These are phyloP conservation scores for Acanthosepion pharaonis DNA, from an alignment of 2,888 invertebrate genomes.

Conservation along the genomic window DNA sequence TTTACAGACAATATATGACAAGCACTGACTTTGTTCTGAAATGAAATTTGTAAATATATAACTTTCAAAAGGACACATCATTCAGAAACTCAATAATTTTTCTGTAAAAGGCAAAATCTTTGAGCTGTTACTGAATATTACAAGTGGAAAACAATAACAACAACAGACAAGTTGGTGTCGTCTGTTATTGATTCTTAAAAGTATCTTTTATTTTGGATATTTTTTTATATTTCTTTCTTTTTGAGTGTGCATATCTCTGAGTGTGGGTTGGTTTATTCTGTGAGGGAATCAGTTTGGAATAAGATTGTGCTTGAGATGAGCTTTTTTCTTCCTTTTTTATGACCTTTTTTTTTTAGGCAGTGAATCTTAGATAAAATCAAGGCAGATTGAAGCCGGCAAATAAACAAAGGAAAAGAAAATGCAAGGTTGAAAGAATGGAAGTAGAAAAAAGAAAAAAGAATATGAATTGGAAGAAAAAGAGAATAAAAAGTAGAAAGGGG, in stretches of 20 bases:
- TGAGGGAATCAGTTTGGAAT: background rate
- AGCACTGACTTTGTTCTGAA: background rate
- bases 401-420: background rate
- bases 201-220: background rate
- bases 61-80: background rate
- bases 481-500: background rate
- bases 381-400: background rate
- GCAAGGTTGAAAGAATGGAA: background rate
- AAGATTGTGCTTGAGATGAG: background rate
- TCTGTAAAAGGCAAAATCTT: background rate
- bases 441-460: background rate
- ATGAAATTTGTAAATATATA: background rate
- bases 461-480: background rate
- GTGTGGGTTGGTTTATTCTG: background rate
- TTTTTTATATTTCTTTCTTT: background rate
- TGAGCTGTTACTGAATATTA: background rate
- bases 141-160: background rate
- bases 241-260: background rate
- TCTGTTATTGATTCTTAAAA: constrained; percentile 33
- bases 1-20: background rate
- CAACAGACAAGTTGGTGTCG: constrained; percentile 13
- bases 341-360: background rate
- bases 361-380: background rate
- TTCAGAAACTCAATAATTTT: background rate
- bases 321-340: background rate